Percentiles rank a stretch among this genome's conserved stretches.
Evolutionary conservation across 1,140 invertebrate genomes (phyloP).

Genomic region (Drosophila guanche): DNA sequence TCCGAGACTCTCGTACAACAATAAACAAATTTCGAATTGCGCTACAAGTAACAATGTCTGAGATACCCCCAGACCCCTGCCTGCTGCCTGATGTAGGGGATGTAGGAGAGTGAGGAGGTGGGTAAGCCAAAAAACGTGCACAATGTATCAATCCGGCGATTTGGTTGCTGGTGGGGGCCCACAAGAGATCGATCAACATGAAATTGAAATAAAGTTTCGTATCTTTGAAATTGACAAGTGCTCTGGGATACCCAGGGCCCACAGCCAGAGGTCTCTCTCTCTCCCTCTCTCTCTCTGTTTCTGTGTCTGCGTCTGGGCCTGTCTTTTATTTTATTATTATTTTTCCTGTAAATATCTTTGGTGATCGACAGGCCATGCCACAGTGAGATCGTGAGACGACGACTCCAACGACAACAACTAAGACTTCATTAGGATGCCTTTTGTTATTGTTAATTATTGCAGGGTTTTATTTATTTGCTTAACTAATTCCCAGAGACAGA

Average conservation of each 20-base stretch:
- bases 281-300: conserved; percentile 15
- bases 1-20: conserved; percentile 30
- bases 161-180: conserved; percentile 40
- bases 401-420: conserved; percentile 28
- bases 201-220: conserved; percentile 80
- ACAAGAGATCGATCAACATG: conserved; percentile 80
- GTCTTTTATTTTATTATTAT: conserved; percentile 35
- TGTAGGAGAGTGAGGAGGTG: neutral
- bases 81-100: too few species aligned
- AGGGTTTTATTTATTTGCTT: conserved; percentile 69
- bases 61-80: conserved; percentile 17
- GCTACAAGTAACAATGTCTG: conserved; percentile 74
- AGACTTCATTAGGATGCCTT: conserved; percentile 72
- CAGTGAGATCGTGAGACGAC: conserved; percentile 34
- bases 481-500: conserved; percentile 66
- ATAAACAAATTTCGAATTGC: conserved; percentile 77
- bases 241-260: conserved; percentile 9
- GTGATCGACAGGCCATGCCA: conserved; percentile 49
- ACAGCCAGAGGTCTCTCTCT: conserved; percentile 14
- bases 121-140: conserved; percentile 80
- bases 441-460: conserved; percentile 79
- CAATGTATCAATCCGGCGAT: conserved; percentile 82
- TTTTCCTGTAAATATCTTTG: conserved; percentile 47
- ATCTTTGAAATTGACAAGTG: conserved; percentile 81
- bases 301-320: conserved; percentile 17